These are phyloP conservation scores for Theristicus caerulescens DNA, from an alignment of 2,113 vertebrate species.

Conservation along the genomic window DNA sequence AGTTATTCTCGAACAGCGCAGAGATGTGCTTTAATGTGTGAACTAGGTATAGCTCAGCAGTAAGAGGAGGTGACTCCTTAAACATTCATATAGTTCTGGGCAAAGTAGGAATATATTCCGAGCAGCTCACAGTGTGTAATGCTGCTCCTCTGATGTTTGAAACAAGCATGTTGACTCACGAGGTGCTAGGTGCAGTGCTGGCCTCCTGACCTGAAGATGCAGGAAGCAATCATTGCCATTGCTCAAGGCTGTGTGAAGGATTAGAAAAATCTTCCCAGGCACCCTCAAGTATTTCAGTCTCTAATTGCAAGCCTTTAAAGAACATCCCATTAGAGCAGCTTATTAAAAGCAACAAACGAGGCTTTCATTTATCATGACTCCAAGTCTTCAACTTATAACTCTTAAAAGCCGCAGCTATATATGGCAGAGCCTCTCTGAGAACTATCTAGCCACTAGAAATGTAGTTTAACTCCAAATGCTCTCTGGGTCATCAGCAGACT, in stretches of 20 bases:
- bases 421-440: not conserved
- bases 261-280: constrained; percentile 27
- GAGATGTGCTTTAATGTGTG: fast-evolving
- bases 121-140: not conserved
- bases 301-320: constrained; percentile 42
- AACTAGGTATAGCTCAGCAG: not conserved
- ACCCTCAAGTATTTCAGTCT: constrained; percentile 3
- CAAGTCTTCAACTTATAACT: not conserved
- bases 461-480: not conserved
- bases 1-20: not conserved
- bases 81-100: not conserved
- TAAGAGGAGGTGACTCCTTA: not conserved
- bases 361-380: constrained; percentile 5
- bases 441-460: not conserved
- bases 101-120: not conserved
- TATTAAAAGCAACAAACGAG: constrained; percentile 49
- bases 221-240: not conserved
- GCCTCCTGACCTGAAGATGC: not conserved
- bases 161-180: not conserved
- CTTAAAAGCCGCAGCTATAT: constrained; percentile 3
- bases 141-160: not conserved
- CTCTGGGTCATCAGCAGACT: constrained; percentile 1
- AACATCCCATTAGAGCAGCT: constrained; percentile 22
- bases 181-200: not conserved
- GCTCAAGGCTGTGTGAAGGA: not conserved